Evolutionary conservation across 2,888 invertebrate genomes (phyloP).

Genomic region (Pandemis corylana): DNA sequence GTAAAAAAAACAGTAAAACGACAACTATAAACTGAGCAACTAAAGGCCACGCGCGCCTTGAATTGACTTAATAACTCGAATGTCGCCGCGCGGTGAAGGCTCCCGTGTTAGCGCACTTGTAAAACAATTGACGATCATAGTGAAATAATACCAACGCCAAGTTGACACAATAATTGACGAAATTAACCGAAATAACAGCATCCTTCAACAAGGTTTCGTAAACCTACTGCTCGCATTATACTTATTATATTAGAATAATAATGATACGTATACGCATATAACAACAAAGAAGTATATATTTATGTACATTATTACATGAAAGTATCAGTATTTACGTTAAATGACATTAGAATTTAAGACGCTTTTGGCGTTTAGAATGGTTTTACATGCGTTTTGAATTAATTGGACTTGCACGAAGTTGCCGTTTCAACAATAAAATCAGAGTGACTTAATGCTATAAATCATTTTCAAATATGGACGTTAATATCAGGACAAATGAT

Average conservation of each 20-base stretch:
- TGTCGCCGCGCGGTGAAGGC: constrained; percentile 57
- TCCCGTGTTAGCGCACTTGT: constrained; percentile 50
- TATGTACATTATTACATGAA: constrained; percentile 60
- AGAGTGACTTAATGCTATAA: constrained; percentile 78
- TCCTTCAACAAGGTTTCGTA: constrained; percentile 72
- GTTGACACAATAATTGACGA: constrained; percentile 79
- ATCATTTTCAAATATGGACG: constrained; percentile 83
- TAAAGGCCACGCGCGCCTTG: constrained; percentile 71
- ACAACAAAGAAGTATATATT: constrained; percentile 66
- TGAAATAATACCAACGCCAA: constrained; percentile 65
- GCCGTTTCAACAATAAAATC: constrained; percentile 60
- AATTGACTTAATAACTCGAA: constrained; percentile 79
- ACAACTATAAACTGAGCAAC: constrained; percentile 71
- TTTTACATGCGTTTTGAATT: constrained; percentile 37
- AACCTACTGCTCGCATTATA: constrained; percentile 59
- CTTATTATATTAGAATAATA: constrained; percentile 50
- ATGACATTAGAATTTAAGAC: constrained; percentile 54
- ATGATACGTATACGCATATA: constrained; percentile 65
- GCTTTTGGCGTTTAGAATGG: constrained; percentile 51
- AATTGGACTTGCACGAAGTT: constrained; percentile 60
- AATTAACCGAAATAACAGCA: constrained; percentile 76
- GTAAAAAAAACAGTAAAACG: constrained; percentile 70
- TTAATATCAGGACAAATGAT: constrained; percentile 80
- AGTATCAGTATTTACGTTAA: constrained; percentile 53
- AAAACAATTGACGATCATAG: constrained; percentile 76